phyloP scores from a whole-genome alignment of 2,113 vertebrate genomes.

The Rostratula benghalensis region DNA sequence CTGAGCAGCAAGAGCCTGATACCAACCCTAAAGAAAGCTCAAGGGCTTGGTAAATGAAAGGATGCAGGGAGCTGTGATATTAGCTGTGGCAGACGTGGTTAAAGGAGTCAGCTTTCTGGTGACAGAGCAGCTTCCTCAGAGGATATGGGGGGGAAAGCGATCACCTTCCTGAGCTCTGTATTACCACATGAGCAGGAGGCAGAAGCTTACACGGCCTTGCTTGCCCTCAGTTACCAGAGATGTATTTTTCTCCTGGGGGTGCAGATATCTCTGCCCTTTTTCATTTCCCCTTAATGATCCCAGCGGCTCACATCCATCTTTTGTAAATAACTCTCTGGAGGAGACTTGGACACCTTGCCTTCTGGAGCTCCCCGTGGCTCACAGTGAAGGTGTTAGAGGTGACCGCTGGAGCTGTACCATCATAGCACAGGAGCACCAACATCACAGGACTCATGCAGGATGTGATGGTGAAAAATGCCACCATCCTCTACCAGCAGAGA shows the following conservation, averaged over 20 bases:
- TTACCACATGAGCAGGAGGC: rapidly evolving
- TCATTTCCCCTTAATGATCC: conserved; percentile 16
- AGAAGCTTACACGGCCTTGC: neutral
- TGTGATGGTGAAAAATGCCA: neutral
- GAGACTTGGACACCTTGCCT: conserved; percentile 1
- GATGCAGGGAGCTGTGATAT: neutral
- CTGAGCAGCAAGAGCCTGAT: neutral
- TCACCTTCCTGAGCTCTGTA: neutral
- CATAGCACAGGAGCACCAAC: neutral
- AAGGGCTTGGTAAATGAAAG: neutral
- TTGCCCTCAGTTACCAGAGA: neutral
- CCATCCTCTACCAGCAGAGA: rapidly evolving
- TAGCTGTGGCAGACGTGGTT: neutral
- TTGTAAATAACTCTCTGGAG: conserved; percentile 31
- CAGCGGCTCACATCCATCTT: conserved; percentile 34
- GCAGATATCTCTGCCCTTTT: conserved; percentile 14
- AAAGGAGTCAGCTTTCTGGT: neutral
- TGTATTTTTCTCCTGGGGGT: conserved; percentile 31
- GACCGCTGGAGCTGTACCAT: neutral
- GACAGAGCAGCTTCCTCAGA: neutral
- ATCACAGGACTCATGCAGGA: rapidly evolving
- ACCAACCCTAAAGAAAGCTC: neutral
- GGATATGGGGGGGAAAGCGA: neutral
- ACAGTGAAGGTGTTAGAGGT: neutral
- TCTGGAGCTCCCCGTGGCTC: neutral